phyloP scores from a whole-genome alignment of 2,888 invertebrate species.

The Disparrhopalites patrizii region DNA sequence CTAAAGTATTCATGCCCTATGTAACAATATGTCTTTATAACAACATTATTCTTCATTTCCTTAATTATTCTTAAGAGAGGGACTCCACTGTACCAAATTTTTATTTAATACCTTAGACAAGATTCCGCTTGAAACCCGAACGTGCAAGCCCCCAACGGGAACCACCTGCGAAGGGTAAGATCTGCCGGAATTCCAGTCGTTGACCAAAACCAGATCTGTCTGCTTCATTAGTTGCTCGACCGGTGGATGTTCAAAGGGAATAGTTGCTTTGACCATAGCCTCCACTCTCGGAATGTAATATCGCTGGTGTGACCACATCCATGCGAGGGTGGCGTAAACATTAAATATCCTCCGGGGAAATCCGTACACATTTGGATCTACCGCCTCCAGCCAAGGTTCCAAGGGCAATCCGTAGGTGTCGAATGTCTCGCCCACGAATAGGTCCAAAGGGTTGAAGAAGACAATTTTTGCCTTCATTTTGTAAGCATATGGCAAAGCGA shows the following conservation, averaged over 20 bases:
- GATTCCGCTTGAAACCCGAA: neutral
- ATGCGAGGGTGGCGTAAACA: neutral
- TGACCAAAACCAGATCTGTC: neutral
- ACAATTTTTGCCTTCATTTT: neutral
- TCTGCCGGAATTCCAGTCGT: neutral
- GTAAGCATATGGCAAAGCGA: neutral
- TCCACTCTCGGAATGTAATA: neutral
- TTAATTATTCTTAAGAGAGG: no score
- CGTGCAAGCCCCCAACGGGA: no score
- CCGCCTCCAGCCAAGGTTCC: neutral
- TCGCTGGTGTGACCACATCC: neutral
- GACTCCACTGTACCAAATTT: no score
- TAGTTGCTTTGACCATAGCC: neutral
- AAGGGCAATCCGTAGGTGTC: neutral
- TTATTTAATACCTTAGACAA: conserved; percentile 1
- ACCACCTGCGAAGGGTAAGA: neutral
- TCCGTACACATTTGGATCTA: neutral
- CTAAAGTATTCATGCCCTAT: no score
- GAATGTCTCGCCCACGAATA: neutral
- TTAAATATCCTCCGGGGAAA: neutral
- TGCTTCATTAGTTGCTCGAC: neutral
- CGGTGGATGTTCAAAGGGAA: neutral
- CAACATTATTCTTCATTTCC: no score
- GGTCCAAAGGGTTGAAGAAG: neutral
- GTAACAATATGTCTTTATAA: no score